Evolutionary conservation across 2,113 vertebrate genomes (phyloP).

Genomic region (Enhydra lutris): DNA sequence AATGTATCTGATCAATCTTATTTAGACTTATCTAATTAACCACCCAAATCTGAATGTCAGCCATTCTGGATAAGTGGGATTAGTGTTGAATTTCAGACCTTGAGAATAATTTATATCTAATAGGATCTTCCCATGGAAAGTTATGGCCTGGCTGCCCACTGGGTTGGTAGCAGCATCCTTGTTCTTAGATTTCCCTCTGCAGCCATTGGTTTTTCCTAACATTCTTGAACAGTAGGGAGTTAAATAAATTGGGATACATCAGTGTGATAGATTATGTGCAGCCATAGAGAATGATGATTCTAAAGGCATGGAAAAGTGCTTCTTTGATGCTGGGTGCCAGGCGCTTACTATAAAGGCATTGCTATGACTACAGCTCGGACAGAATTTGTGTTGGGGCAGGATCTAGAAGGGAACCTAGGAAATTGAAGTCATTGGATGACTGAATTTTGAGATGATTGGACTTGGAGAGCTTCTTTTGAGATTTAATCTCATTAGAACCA

Average conservation of each 20-base stretch:
- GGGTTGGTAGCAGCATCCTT: neutral
- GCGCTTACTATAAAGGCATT: neutral
- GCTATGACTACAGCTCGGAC: accelerated
- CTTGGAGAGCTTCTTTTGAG: neutral
- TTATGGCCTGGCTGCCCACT: neutral
- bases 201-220: neutral
- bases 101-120: neutral
- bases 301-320: neutral
- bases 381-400: neutral
- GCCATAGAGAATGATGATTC: neutral
- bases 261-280: neutral
- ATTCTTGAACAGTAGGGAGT: neutral
- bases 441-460: conserved; percentile 12
- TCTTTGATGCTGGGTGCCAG: neutral
- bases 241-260: neutral
- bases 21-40: neutral
- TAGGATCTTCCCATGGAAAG: neutral
- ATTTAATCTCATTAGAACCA: neutral
- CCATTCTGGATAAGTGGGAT: neutral
- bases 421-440: neutral
- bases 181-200: neutral
- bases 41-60: neutral
- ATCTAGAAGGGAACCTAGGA: neutral
- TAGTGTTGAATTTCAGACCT: neutral
- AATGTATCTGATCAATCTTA: neutral